phyloP scores from a whole-genome alignment of 2,797 vertebrate genomes.

The Enteromius unitaeniatus region DNA sequence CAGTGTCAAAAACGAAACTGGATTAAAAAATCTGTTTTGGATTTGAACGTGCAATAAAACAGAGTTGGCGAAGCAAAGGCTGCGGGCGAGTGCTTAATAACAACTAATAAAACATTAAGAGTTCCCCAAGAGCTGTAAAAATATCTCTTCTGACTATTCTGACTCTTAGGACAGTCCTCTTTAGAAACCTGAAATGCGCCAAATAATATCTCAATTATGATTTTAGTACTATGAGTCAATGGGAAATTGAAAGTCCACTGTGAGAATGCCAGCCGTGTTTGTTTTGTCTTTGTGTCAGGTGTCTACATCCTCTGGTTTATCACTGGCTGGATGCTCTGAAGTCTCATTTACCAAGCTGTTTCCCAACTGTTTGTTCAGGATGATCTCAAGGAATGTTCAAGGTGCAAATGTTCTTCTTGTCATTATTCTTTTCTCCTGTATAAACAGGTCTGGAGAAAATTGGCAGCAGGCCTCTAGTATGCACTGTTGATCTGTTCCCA shows the following conservation, averaged over 20 bases:
- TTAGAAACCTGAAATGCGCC: background rate
- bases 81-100: background rate
- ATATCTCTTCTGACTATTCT: background rate
- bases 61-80: constrained; percentile 1
- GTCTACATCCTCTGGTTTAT: constrained; percentile 26
- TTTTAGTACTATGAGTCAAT: background rate
- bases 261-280: background rate
- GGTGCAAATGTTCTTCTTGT: constrained; percentile 41
- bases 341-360: constrained; percentile 8
- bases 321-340: background rate
- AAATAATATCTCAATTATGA: background rate
- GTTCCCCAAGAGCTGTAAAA: constrained; percentile 14
- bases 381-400: constrained; percentile 3
- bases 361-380: constrained; percentile 40
- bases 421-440: constrained; percentile 40
- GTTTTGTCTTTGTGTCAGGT: constrained; percentile 33
- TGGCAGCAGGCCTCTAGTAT: constrained; percentile 30
- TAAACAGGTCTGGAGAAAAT: constrained; percentile 40
- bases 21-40: constrained; percentile 27
- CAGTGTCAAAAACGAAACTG: background rate
- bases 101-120: constrained; percentile 19
- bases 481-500: constrained; percentile 35
- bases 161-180: background rate
- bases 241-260: background rate
- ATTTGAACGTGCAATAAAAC: constrained; percentile 15